Evolutionary conservation across 2,888 invertebrate genomes (phyloP).

Genomic region (Brenthis daphne): DNA sequence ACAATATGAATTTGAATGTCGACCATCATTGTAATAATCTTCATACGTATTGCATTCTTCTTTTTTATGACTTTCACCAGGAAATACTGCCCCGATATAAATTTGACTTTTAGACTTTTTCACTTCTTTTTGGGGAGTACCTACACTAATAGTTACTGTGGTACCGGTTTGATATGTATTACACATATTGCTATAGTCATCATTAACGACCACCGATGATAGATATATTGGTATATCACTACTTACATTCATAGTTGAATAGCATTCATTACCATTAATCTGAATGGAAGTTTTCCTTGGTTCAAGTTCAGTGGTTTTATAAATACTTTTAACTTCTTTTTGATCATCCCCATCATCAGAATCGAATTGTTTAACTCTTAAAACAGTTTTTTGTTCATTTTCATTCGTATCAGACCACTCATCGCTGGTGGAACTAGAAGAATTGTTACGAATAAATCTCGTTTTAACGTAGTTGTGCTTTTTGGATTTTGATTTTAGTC

Average conservation of each 20-base stretch:
- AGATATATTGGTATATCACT: slow-evolving; percentile 87
- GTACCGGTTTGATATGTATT: slow-evolving; percentile 80
- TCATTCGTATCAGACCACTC: slow-evolving; percentile 78
- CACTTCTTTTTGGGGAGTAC: slow-evolving; percentile 72
- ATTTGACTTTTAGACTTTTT: slow-evolving; percentile 78
- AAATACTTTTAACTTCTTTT: slow-evolving; percentile 49
- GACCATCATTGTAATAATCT: slow-evolving; percentile 64
- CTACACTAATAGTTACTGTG: slow-evolving; percentile 84
- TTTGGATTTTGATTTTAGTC: slow-evolving; percentile 66
- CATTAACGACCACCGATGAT: slow-evolving; percentile 87
- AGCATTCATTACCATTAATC: slow-evolving; percentile 88
- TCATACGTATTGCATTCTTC: slow-evolving; percentile 68
- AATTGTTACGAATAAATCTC: slow-evolving; percentile 73
- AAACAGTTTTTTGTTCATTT: slow-evolving; percentile 72
- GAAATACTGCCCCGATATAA: slow-evolving; percentile 71
- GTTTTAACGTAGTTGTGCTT: slow-evolving; percentile 80
- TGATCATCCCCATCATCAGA: slow-evolving; percentile 72
- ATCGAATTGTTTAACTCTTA: slow-evolving; percentile 74
- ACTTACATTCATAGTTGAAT: slow-evolving; percentile 88
- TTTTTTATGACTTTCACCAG: slow-evolving; percentile 52
- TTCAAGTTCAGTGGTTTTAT: slow-evolving; percentile 62
- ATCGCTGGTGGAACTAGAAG: slow-evolving; percentile 76
- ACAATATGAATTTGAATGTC: slow-evolving; percentile 41
- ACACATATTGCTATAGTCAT: slow-evolving; percentile 72
- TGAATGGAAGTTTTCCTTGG: slow-evolving; percentile 86